These are phyloP conservation scores for Pelvicachromis taeniatus DNA, from an alignment of 2,113 vertebrate species.

Conservation along the genomic window DNA sequence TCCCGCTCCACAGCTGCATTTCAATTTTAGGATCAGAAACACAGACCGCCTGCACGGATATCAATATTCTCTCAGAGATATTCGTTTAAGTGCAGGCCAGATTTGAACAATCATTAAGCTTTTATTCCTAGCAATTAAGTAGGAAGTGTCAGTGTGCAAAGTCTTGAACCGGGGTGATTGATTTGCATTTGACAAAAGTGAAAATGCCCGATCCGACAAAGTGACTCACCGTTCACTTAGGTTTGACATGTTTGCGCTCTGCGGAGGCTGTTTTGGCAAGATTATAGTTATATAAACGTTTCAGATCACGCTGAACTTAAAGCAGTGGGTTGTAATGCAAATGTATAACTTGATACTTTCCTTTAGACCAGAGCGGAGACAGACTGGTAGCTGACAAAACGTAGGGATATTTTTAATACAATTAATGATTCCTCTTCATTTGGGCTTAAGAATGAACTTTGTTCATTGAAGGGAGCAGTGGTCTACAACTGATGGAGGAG, in stretches of 20 bases:
- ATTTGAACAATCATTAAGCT: background rate
- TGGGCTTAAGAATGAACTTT: background rate
- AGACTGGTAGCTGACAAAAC: background rate
- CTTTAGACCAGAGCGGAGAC: background rate
- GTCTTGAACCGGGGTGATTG: background rate
- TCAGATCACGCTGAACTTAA: background rate
- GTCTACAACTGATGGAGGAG: background rate
- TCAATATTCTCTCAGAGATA: background rate
- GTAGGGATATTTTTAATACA: background rate
- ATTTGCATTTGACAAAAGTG: background rate
- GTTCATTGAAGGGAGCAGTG: background rate
- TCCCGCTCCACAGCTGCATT: background rate
- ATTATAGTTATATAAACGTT: background rate
- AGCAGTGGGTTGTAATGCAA: background rate
- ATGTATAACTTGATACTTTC: background rate
- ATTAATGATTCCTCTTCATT: background rate
- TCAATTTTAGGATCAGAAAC: background rate
- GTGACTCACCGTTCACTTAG: background rate
- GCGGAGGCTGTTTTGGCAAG: background rate
- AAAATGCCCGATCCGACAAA: background rate
- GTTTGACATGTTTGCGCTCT: background rate
- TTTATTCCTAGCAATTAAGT: background rate
- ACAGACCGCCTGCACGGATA: background rate
- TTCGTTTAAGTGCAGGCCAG: background rate
- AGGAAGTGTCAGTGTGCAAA: background rate